These are phyloP conservation scores for Microplitis manilae DNA, from an alignment of 2,888 invertebrate species.

Conservation along the genomic window DNA sequence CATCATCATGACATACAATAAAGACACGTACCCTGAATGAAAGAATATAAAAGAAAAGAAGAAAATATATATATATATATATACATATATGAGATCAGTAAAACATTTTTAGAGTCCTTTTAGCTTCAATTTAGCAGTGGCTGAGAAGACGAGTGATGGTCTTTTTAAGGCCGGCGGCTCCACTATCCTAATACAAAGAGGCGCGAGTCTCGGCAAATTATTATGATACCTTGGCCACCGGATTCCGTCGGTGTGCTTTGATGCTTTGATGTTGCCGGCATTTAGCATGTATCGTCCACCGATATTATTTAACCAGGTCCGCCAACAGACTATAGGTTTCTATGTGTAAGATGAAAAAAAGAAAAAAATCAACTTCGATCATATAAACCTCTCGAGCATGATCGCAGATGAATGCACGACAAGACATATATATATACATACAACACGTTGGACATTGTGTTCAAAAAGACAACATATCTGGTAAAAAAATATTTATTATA, in stretches of 20 bases:
- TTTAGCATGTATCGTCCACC: conserved; percentile 69
- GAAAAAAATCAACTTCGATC: background rate
- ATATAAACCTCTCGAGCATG: conserved; percentile 3
- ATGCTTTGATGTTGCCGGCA: conserved; percentile 69
- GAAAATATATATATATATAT: conserved; percentile 9
- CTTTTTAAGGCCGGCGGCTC: conserved; percentile 62
- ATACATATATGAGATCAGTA: conserved; percentile 57
- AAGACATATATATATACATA: too few species aligned
- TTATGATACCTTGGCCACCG: conserved; percentile 71
- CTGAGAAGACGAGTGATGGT: conserved; percentile 45
- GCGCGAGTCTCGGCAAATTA: conserved; percentile 70
- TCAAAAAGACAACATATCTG: too few species aligned
- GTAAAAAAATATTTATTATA: too few species aligned
- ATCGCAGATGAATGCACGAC: too few species aligned
- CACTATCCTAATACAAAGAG: conserved; percentile 70
- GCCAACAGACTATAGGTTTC: conserved; percentile 7
- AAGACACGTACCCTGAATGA: background rate
- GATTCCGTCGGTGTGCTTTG: conserved; percentile 70
- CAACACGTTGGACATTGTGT: too few species aligned
- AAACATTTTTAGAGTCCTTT: conserved; percentile 66
- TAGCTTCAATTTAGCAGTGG: conserved; percentile 64
- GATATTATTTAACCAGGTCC: conserved; percentile 57
- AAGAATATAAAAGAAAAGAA: conserved; percentile 25
- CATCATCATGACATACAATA: background rate
- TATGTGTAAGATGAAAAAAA: conserved; percentile 5